Base-by-base conservation (phyloP, 2,797 vertebrate species). In the Leucoraja ocellata region DNA sequence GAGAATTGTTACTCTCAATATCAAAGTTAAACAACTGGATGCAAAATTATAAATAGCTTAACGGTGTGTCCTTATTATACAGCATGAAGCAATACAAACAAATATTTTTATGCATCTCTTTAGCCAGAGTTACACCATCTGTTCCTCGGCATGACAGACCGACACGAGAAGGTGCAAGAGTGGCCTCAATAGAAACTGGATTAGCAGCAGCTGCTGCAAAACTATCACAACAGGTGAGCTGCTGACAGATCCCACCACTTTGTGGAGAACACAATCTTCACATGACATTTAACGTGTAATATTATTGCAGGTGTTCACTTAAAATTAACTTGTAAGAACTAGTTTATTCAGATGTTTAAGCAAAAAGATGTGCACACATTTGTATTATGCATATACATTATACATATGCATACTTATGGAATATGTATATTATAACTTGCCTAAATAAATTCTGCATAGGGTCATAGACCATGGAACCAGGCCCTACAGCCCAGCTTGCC, bases 161-260 rank as follows among this genome's bases (percentile, higher is more conserved):
- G 0, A 97, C 98, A 28, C 97, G 99, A 76, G 99, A 99, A 80
- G 99, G 98, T 71, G 98, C 99, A 0, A 96, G 99, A 93, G 98
- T 99, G 83, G 98, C 98, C 23, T 99, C 99, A 94, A 98, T 99
- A 86, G 99, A 99, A 95, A 99, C 99, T 0, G 98, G 99, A 73
- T 96, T 99, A 46, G 99, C 98, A 0, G 98, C 98, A 0, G 99
- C 99, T 0, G 98, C 99, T 0, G 99, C 99, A 6, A 99, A 99
- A 94, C 95, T 99, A 71, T 99, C 99, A 46, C 99, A 99, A 95
- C 99, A 99, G 98, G 99, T 99, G 94, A 95, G 96, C 81, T 93
- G 93, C 80, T 93, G 11, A 1, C 25, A 10, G 54, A 46, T 81
- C 88, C 93, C 71, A 71, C 36, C 11, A 73, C 11, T 68, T 39